phyloP scores from a whole-genome alignment of 2,888 invertebrate genomes.

The Cheilosia vulpina region DNA sequence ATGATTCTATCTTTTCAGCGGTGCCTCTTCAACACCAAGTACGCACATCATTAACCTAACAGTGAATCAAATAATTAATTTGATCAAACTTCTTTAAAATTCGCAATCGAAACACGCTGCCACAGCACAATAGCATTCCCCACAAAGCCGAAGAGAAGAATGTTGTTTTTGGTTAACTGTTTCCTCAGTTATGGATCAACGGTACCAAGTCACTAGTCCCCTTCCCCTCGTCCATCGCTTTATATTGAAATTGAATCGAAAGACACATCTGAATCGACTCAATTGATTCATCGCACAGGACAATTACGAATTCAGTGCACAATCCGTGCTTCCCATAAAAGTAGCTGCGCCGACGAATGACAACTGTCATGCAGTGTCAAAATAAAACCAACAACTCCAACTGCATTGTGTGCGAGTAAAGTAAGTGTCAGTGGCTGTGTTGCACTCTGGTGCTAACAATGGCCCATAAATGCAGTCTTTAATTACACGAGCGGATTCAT shows the following conservation, averaged over 20 bases:
- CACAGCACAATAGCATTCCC: slow-evolving; percentile 15
- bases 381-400: slow-evolving; percentile 50
- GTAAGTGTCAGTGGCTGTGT: neutral
- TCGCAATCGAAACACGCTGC: slow-evolving; percentile 9
- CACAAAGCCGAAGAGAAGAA: neutral
- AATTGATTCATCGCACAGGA: slow-evolving; percentile 27
- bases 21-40: slow-evolving; percentile 3
- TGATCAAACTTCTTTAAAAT: slow-evolving; percentile 9
- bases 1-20: neutral
- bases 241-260: slow-evolving; percentile 13
- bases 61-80: slow-evolving; percentile 20
- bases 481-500: slow-evolving; percentile 36
- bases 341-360: slow-evolving; percentile 34
- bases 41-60: slow-evolving; percentile 13
- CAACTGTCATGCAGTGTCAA: slow-evolving; percentile 65
- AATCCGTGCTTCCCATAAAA: slow-evolving; percentile 32
- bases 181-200: slow-evolving; percentile 32
- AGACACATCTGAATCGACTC: slow-evolving; percentile 43
- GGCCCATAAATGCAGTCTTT: slow-evolving; percentile 27
- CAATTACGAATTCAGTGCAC: slow-evolving; percentile 62
- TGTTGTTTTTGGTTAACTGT: slow-evolving; percentile 53
- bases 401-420: slow-evolving; percentile 8
- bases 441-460: slow-evolving; percentile 42
- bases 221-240: neutral
- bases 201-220: slow-evolving; percentile 4